Base-by-base conservation (phyloP, 2,888 invertebrate genomes). In the Xestia rhomboidea region DNA sequence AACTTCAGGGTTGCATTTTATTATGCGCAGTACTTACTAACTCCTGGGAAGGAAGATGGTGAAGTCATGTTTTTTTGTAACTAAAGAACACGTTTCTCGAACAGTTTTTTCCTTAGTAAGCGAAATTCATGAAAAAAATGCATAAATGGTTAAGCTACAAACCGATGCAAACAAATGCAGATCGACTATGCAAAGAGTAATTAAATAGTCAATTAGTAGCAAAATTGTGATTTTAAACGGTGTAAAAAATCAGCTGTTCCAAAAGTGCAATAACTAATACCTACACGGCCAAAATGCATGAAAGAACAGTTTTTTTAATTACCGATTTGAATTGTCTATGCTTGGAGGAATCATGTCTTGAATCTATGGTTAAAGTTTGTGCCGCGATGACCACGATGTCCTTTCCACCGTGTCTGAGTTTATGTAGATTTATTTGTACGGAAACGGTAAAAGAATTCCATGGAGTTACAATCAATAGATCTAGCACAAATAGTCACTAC, bases 1-100 rank as follows among this genome's bases (percentile, higher is more conserved):
- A n/a, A 57, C 24, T 77, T 62, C 24, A 62, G n/a, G 34, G n/a
- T 77, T 64, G n/a, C 10, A 63, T 54, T 54, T 73, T 38, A 60
- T 18, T 71, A 24, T 46, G 34, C 4, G n/a, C 57, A 46, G n/a
- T 34, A 57, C 21, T 24, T 21, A 34, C 15, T 7, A n/a, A 71
- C 15, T 27, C n/a, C 73, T 73, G 27, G 18, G 27, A 38, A 24
- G n/a, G 10, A 34, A 46, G n/a, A 30, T 41, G 30, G 27, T 24
- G 38, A 21, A n/a, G 5, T 6, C 34, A 18, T 57, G 72, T 72
- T 60, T 38, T 60, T 70, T 62, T 34, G 11, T 18, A 30, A 60
- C 21, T 62, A 5, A 21, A 30, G 27, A 30, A 62, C 18, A 30
- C 15, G 18, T 41, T 11, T 41, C 10, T 41, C 10, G 41, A 41